Percentiles rank a stretch among this genome's conserved stretches.
Conservation (phyloP, 2,888 invertebrate genomes). For the Prosopocoilus inquinatus region DNA sequence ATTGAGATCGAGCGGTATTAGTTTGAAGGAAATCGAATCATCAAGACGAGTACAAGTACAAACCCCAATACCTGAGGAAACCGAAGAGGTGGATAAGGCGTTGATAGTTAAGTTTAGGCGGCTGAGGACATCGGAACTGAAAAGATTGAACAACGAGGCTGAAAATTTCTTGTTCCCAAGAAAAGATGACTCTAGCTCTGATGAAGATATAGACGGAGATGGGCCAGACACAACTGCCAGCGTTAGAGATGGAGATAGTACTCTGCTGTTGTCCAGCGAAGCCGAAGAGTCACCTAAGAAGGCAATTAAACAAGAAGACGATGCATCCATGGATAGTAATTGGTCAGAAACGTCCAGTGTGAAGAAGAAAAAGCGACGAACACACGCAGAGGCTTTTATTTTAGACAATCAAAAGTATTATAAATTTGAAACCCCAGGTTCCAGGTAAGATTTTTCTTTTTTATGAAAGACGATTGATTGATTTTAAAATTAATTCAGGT, state of each 20-base stretch:
- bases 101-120: slow-evolving; percentile 75
- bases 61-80: slow-evolving; percentile 25
- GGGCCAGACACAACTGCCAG: slow-evolving; percentile 47
- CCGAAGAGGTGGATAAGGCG: slow-evolving; percentile 31
- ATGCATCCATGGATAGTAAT: slow-evolving; percentile 38
- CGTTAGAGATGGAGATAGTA: slow-evolving; percentile 26
- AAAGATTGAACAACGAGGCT: slow-evolving; percentile 78
- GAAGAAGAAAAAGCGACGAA: slow-evolving; percentile 49
- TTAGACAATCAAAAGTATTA: slow-evolving; percentile 61
- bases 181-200: slow-evolving; percentile 59
- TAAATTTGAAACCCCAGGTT: slow-evolving; percentile 52
- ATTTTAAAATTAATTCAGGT: slow-evolving; percentile 29
- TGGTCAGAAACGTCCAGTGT: slow-evolving; percentile 34
- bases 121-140: slow-evolving; percentile 70
- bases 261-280: slow-evolving; percentile 29
- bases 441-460: slow-evolving; percentile 42
- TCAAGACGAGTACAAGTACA: background rate
- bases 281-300: slow-evolving; percentile 19
- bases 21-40: background rate
- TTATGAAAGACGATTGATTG: background rate
- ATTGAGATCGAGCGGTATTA: slow-evolving; percentile 57
- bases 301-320: slow-evolving; percentile 20
- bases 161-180: slow-evolving; percentile 84
- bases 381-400: slow-evolving; percentile 59
- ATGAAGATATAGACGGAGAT: slow-evolving; percentile 56